A percentile compares a stretch with the other conserved stretches of the same genome.
These are phyloP conservation scores for Phanerotoma sp. DNA, from an alignment of 2,888 invertebrate genomes.

Conservation along the genomic window DNA sequence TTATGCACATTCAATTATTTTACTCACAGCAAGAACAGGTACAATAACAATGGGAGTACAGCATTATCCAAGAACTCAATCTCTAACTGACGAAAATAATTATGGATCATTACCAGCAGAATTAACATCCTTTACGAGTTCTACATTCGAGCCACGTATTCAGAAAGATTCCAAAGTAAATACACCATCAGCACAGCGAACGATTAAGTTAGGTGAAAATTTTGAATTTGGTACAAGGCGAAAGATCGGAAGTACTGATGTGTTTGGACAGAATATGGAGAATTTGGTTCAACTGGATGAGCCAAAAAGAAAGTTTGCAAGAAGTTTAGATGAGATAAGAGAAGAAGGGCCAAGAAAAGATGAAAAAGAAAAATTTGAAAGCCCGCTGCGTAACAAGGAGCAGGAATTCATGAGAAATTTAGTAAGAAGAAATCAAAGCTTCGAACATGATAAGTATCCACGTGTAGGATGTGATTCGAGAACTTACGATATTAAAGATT, in stretches of 20 bases:
- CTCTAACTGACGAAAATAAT: conserved; percentile 43
- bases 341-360: conserved; percentile 41
- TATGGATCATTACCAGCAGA: conserved; percentile 50
- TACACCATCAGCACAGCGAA: conserved; percentile 30
- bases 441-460: conserved; percentile 44
- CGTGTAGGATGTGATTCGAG: conserved; percentile 42
- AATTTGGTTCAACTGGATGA: conserved; percentile 54
- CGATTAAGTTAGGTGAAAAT: conserved; percentile 47
- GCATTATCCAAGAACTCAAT: conserved; percentile 45
- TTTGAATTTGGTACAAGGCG: conserved; percentile 44
- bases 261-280: conserved; percentile 53
- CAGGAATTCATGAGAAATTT: conserved; percentile 31
- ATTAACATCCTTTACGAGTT: conserved; percentile 46
- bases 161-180: conserved; percentile 23
- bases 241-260: conserved; percentile 53
- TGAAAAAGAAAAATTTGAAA: conserved; percentile 24
- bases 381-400: conserved; percentile 25
- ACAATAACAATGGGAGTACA: conserved; percentile 51
- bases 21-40: conserved; percentile 43
- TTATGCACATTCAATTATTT: not conserved
- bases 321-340: conserved; percentile 49
- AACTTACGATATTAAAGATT: conserved; percentile 46
- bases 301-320: conserved; percentile 47
- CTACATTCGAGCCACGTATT: conserved; percentile 48
- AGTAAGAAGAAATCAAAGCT: conserved; percentile 51